These are phyloP conservation scores for Polylopha cassiicola DNA, from an alignment of 2,888 invertebrate species.

Conservation along the genomic window DNA sequence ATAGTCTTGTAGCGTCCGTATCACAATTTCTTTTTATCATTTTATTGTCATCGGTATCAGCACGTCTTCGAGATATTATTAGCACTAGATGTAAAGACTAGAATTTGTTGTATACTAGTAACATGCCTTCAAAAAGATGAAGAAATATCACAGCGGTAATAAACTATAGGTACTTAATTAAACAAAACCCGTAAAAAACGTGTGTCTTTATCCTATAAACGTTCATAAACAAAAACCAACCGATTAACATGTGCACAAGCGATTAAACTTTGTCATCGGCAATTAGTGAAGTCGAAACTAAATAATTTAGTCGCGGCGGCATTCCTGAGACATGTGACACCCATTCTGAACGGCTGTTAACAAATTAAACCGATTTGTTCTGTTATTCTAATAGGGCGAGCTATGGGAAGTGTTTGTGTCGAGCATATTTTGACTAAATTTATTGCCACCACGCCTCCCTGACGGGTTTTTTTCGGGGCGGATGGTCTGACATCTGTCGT, in stretches of 20 bases:
- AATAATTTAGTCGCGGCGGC: slow-evolving; percentile 55
- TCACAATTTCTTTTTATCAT: too few species aligned
- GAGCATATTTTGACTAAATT: slow-evolving; percentile 77
- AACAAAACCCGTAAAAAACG: too few species aligned
- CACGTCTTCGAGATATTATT: too few species aligned
- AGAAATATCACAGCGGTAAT: too few species aligned
- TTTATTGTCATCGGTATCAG: too few species aligned
- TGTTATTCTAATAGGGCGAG: slow-evolving; percentile 73
- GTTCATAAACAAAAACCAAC: slow-evolving; percentile 35
- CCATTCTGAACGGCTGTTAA: slow-evolving; percentile 72
- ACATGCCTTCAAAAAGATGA: too few species aligned
- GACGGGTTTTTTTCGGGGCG: slow-evolving; percentile 63
- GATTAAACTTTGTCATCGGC: slow-evolving; percentile 72
- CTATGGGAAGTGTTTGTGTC: slow-evolving; percentile 72
- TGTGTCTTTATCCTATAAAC: too few species aligned
- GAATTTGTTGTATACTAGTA: too few species aligned
- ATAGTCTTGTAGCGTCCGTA: too few species aligned
- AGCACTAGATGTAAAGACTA: too few species aligned
- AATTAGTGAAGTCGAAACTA: slow-evolving; percentile 68
- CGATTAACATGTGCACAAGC: slow-evolving; percentile 67
- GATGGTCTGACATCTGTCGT: slow-evolving; percentile 70
- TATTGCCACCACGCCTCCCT: slow-evolving; percentile 74
- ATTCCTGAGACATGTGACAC: slow-evolving; percentile 69
- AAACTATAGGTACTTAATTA: too few species aligned
- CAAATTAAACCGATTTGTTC: slow-evolving; percentile 75